phyloP scores from a whole-genome alignment of 1,140 invertebrate species.

The Medauroidea extradentata region DNA sequence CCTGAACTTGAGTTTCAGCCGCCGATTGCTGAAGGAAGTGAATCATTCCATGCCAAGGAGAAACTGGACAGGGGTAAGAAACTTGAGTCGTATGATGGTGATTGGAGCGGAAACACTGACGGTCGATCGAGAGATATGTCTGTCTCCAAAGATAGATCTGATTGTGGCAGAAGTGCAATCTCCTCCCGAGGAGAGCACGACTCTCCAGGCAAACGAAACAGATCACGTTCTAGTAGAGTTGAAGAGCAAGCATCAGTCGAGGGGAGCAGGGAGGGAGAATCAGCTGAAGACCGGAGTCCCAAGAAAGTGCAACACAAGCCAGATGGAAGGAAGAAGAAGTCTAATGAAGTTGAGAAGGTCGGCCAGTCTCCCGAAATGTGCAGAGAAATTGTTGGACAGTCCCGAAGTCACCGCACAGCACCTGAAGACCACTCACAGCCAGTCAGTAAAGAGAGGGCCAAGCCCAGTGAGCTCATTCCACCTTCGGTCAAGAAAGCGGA shows the following conservation, averaged over 20 bases:
- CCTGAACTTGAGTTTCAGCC: constrained; percentile 67
- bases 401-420: constrained; percentile 1
- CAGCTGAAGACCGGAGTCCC: constrained; percentile 12
- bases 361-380: background rate
- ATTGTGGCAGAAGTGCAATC: background rate
- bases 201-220: constrained; percentile 4
- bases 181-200: background rate
- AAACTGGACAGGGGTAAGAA: constrained; percentile 22
- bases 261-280: constrained; percentile 13
- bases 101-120: constrained; percentile 59
- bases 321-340: constrained; percentile 37
- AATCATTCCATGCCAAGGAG: constrained; percentile 54
- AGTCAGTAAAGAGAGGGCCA: constrained; percentile 26
- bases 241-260: constrained; percentile 14
- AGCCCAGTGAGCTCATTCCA: constrained; percentile 41
- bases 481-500: constrained; percentile 65
- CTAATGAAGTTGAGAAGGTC: constrained; percentile 19
- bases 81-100: constrained; percentile 36
- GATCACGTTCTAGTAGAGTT: constrained; percentile 20
- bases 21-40: constrained; percentile 67
- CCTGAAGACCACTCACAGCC: background rate
- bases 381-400: constrained; percentile 1
- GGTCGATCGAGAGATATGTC: constrained; percentile 55
- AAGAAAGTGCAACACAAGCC: constrained; percentile 6
- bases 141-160: constrained; percentile 27